These are phyloP conservation scores for Phodopus roborovskii DNA, from an alignment of 2,113 vertebrate species.

Conservation along the genomic window DNA sequence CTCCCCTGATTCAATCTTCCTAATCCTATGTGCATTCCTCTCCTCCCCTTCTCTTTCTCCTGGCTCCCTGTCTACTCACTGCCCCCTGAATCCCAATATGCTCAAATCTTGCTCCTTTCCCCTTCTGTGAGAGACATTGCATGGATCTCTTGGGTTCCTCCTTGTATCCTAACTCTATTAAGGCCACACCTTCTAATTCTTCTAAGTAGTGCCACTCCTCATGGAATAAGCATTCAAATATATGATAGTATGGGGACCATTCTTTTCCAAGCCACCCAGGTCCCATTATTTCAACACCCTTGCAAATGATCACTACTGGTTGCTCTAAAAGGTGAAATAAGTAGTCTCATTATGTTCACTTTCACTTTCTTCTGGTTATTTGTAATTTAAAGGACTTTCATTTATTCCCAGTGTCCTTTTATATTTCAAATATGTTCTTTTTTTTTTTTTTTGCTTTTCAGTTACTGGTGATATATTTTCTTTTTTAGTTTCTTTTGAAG, in stretches of 20 bases:
- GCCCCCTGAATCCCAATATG: too few relatives aligned
- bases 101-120: too few relatives aligned
- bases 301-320: not conserved
- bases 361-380: not conserved
- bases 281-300: not conserved
- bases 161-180: too few relatives aligned
- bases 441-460: not conserved
- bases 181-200: not conserved
- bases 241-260: not conserved
- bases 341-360: not conserved
- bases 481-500: not conserved
- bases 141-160: too few relatives aligned
- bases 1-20: too few relatives aligned
- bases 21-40: too few relatives aligned
- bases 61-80: too few relatives aligned
- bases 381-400: not conserved
- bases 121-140: too few relatives aligned
- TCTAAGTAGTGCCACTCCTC: not conserved
- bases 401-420: not conserved
- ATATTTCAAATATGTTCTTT: not conserved
- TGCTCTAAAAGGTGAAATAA: not conserved
- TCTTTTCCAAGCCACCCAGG: not conserved
- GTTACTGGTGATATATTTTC: not conserved
- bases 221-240: not conserved
- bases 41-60: too few relatives aligned